phyloP scores from a whole-genome alignment of 2,888 invertebrate species.

The Tridacna gigas region DNA sequence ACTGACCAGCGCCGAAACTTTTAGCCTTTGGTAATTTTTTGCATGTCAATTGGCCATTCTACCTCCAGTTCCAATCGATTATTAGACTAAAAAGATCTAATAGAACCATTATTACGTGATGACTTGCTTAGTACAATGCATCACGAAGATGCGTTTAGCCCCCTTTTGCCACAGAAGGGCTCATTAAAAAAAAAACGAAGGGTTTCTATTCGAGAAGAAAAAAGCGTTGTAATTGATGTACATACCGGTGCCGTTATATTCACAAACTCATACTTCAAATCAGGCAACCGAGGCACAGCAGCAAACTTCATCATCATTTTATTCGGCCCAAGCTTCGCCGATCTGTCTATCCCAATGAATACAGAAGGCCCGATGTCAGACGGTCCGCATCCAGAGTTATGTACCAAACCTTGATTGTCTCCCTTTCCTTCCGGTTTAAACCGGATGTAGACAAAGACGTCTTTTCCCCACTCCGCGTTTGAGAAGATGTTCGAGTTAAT shows the following conservation, averaged over 20 bases:
- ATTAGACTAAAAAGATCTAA: too few species aligned
- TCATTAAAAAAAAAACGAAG: too few species aligned
- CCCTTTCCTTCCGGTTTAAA: conserved; percentile 59
- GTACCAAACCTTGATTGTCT: conserved; percentile 52
- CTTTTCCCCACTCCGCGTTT: conserved; percentile 59
- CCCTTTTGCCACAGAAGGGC: too few species aligned
- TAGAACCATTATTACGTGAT: too few species aligned
- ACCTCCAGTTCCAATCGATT: too few species aligned
- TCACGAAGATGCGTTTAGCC: too few species aligned
- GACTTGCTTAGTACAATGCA: too few species aligned
- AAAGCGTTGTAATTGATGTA: too few species aligned
- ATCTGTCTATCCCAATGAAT: conserved; percentile 59
- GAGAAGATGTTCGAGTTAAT: conserved; percentile 63
- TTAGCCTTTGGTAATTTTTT: too few species aligned
- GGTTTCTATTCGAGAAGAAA: too few species aligned
- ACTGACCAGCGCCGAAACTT: too few species aligned
- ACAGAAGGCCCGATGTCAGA: conserved; percentile 64
- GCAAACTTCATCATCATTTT: conserved; percentile 60
- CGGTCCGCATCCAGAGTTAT: conserved; percentile 65
- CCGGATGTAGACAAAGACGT: conserved; percentile 57
- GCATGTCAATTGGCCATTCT: too few species aligned
- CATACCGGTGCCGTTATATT: conserved; percentile 60
- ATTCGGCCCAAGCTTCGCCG: conserved; percentile 8
- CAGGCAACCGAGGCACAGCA: conserved; percentile 33
- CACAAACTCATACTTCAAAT: conserved; percentile 55